Evolutionary conservation across 2,797 vertebrate genomes (phyloP).

Genomic region (Miichthys miiuy): DNA sequence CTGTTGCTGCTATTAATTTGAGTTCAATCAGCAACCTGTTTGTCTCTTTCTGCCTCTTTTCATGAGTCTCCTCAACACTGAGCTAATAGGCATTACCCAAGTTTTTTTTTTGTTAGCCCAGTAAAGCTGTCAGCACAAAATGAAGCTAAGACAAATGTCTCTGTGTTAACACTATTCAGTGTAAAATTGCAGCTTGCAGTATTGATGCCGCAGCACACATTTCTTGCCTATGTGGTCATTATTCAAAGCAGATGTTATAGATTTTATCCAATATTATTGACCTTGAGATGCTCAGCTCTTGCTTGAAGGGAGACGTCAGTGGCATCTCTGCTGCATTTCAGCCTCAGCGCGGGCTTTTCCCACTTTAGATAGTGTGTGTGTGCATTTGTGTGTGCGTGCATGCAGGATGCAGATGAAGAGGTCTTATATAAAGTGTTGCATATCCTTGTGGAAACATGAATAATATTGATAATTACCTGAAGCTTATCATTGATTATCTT

Average conservation of each 20-base stretch:
- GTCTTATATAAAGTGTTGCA: slow-evolving; percentile 48
- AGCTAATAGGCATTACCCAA: slow-evolving; percentile 45
- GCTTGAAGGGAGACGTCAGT: slow-evolving; percentile 77
- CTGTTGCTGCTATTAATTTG: slow-evolving; percentile 47
- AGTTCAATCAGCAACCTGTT: slow-evolving; percentile 73
- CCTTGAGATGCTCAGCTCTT: slow-evolving; percentile 81
- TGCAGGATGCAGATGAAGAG: slow-evolving; percentile 58
- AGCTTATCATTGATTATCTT: slow-evolving; percentile 68
- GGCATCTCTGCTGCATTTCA: slow-evolving; percentile 74
- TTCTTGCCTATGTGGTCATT: slow-evolving; percentile 84
- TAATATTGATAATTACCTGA: slow-evolving; percentile 72
- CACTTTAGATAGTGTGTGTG: slow-evolving; percentile 23
- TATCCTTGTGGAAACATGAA: slow-evolving; percentile 67
- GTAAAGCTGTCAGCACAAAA: slow-evolving; percentile 75
- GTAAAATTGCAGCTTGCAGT: slow-evolving; percentile 67
- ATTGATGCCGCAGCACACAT: slow-evolving; percentile 73
- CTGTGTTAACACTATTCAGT: slow-evolving; percentile 67
- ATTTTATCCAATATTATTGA: slow-evolving; percentile 80
- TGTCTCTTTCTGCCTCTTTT: slow-evolving; percentile 50
- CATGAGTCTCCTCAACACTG: slow-evolving; percentile 36
- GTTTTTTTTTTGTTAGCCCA: slow-evolving; percentile 37
- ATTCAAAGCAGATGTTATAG: slow-evolving; percentile 85
- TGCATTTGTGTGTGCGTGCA: slow-evolving; percentile 17
- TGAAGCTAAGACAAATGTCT: slow-evolving; percentile 73
- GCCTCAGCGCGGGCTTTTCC: slow-evolving; percentile 50